A percentile compares a stretch with the other conserved stretches of the same genome.
phyloP scores from a whole-genome alignment of 2,888 invertebrate species.

The Lordiphosa andalusiaca region DNA sequence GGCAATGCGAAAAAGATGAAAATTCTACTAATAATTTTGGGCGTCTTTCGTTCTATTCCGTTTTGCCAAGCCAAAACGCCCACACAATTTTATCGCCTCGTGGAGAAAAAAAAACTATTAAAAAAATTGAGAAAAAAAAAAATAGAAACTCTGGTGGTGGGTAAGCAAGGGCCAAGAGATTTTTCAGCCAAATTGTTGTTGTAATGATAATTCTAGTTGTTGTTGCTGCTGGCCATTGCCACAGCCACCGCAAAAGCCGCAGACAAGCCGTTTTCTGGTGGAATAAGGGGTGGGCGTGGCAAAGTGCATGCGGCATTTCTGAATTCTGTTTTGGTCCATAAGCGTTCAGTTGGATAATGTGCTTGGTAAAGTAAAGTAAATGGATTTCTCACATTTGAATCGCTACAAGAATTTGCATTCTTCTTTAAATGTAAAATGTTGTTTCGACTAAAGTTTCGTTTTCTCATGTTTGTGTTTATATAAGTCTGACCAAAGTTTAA shows the following conservation, averaged over 20 bases:
- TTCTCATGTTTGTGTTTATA: too few species aligned
- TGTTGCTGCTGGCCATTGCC: slow-evolving; percentile 22
- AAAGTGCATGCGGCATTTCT: slow-evolving; percentile 44
- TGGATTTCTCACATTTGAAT: too few species aligned
- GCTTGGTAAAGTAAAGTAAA: slow-evolving; percentile 1
- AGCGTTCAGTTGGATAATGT: slow-evolving; percentile 62
- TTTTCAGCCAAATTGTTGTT: slow-evolving; percentile 25
- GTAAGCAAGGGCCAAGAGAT: slow-evolving; percentile 23
- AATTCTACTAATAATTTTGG: slow-evolving; percentile 47
- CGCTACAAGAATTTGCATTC: not conserved
- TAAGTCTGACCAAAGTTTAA: too few species aligned
- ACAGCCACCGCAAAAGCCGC: slow-evolving; percentile 49
- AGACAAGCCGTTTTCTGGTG: slow-evolving; percentile 50
- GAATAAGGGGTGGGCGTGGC: slow-evolving; percentile 14
- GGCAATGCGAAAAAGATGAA: slow-evolving; percentile 48
- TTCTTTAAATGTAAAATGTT: not conserved
- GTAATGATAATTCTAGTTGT: slow-evolving; percentile 47
- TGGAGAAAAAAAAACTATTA: slow-evolving; percentile 34
- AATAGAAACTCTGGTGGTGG: slow-evolving; percentile 12
- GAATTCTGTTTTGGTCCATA: slow-evolving; percentile 58
- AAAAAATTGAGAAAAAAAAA: slow-evolving; percentile 37
- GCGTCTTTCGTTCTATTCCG: slow-evolving; percentile 3
- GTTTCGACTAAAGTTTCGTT: not conserved
- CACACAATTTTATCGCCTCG: slow-evolving; percentile 50
- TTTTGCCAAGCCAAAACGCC: slow-evolving; percentile 36